phyloP scores from a whole-genome alignment of 23 tunicate genomes.

The Styela clava region DNA sequence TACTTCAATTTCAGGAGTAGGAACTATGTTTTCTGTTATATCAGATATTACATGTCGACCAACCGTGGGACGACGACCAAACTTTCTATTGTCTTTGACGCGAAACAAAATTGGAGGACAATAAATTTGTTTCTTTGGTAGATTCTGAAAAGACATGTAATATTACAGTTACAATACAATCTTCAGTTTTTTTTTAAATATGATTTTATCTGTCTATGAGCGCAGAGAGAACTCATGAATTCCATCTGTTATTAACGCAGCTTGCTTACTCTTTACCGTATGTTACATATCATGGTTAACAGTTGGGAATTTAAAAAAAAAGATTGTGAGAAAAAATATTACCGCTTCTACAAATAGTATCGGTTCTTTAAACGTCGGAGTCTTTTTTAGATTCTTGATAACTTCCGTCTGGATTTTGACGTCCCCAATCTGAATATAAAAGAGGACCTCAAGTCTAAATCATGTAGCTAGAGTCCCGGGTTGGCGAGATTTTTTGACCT shows the following conservation, averaged over 20 bases:
- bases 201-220: no score
- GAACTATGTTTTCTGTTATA: constrained; percentile 34
- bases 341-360: constrained; percentile 62
- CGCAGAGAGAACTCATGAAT: no score
- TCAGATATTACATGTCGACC: constrained; percentile 76
- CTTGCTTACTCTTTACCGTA: no score
- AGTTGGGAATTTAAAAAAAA: no score
- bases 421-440: constrained; percentile 59
- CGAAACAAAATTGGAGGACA: constrained; percentile 84
- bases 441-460: background rate
- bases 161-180: no score
- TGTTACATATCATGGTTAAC: no score
- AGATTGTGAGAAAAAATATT: no score
- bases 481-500: no score
- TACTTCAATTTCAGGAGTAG: constrained; percentile 6
- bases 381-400: constrained; percentile 80
- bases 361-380: constrained; percentile 80
- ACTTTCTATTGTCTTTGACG: constrained; percentile 88
- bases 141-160: constrained; percentile 55
- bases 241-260: no score
- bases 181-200: no score
- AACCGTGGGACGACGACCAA: constrained; percentile 81
- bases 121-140: constrained; percentile 68
- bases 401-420: constrained; percentile 79
- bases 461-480: background rate